Conservation (phyloP, 2,888 invertebrate genomes). For the Dryococelus australis region DNA sequence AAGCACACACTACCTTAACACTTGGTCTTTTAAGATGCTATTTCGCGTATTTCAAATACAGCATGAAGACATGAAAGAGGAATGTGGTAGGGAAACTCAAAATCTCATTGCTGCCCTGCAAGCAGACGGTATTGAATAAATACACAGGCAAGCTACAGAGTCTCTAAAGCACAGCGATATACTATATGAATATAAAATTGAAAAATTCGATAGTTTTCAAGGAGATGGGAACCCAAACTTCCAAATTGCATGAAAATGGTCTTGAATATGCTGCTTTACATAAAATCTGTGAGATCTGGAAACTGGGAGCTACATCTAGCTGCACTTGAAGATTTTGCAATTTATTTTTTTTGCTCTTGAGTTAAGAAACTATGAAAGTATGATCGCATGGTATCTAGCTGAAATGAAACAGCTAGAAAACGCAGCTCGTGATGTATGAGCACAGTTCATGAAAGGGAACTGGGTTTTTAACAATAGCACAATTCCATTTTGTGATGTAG, state of each 20-base stretch:
- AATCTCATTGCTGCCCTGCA: background rate
- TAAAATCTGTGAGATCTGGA: background rate
- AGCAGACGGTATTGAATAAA: background rate
- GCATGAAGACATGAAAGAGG: background rate
- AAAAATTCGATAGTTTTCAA: background rate
- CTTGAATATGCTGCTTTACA: conserved; percentile 17
- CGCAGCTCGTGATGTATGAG: background rate
- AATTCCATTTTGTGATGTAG: conserved; percentile 19
- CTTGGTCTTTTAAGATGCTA: background rate
- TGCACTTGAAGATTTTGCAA: conserved; percentile 21
- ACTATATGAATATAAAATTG: background rate
- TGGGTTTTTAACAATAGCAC: conserved; percentile 34
- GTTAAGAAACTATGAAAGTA: conserved; percentile 32
- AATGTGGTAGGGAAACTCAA: background rate
- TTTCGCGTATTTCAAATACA: background rate
- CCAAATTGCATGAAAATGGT: conserved; percentile 27
- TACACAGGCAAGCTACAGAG: background rate
- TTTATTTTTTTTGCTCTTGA: conserved; percentile 35
- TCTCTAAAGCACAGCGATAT: background rate
- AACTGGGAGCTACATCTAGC: conserved; percentile 32
- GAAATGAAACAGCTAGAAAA: conserved; percentile 20
- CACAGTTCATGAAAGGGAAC: conserved; percentile 28
- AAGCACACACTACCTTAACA: conserved; percentile 18
- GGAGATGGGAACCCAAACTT: conserved; percentile 7
- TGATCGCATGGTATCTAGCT: conserved; percentile 31